Percentiles rank a stretch among this genome's conserved stretches.
Evolutionary conservation across 2,113 vertebrate species (phyloP).

Genomic region (Pygathrix nemaeus): DNA sequence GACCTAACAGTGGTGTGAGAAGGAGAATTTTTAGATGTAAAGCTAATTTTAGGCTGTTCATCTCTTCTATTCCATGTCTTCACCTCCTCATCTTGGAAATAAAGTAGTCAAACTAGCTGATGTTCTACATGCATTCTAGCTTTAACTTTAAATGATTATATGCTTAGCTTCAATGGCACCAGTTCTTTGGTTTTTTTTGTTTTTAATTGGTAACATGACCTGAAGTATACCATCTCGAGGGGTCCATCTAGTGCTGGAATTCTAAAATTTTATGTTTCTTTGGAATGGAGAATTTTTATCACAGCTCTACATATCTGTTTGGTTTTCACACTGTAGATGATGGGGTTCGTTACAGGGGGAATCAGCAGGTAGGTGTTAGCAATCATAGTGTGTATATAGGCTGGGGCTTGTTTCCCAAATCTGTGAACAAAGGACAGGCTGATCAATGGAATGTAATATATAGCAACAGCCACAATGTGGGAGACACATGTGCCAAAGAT

Average conservation of each 20-base stretch:
- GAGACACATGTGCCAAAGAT: constrained; percentile 73
- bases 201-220: not conserved
- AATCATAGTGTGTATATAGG: constrained; percentile 69
- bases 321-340: constrained; percentile 76
- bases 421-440: constrained; percentile 76
- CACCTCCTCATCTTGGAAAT: not conserved
- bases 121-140: not conserved
- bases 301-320: constrained; percentile 68
- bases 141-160: constrained; percentile 21
- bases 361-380: constrained; percentile 70
- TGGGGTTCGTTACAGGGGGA: constrained; percentile 73
- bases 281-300: constrained; percentile 62
- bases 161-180: not conserved
- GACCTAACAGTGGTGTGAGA: not conserved
- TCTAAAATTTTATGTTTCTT: constrained; percentile 34
- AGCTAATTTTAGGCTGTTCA: not conserved
- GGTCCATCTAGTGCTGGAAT: not conserved
- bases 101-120: not conserved
- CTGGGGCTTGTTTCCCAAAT: constrained; percentile 66
- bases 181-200: not conserved
- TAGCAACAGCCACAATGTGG: constrained; percentile 62
- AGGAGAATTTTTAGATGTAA: not conserved
- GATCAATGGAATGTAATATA: constrained; percentile 74
- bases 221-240: not conserved
- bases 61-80: not conserved